Evolutionary conservation across 1,140 invertebrate genomes (phyloP), one percentile per base, ranked within the genome.

Genomic region (Drosophila orena): DNA sequence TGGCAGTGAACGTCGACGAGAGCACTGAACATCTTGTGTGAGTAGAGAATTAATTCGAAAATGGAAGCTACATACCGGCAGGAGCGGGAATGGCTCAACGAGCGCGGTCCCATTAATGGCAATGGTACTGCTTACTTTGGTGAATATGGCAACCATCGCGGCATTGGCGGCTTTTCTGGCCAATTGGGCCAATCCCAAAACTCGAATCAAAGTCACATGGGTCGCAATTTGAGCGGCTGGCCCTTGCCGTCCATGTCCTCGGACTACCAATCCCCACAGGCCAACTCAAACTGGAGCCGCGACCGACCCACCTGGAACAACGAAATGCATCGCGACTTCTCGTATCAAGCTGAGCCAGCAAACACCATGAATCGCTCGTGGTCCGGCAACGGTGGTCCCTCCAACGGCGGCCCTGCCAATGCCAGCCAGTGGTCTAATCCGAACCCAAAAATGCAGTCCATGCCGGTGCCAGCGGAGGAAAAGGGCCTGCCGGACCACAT

Each of bases 211-310:
- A 30, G 7, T 14, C 22, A 47, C 14, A 47, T n/a, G 46, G 49
- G 30, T 34, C 27, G 27, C 0, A 50, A 10, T 10, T 11, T 17
- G 11, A 30, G 30, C 10, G 49, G 30, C 30, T 52, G 30, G 42
- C 10, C 42, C 27, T 5, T 34, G n/a, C 30, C 49, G 17, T 11
- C 8, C 10, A 12, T 11, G 1, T 14, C 30, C 27, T 12, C 49
- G 35, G 47, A 35, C 27, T 50, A 50, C 11, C 15, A 10, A 10
- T 10, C 17, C 49, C 49, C 49, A 15, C 49, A 52, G 49, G 49
- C 3, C 11, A 20, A 6, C 1, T 35, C 49, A 14, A 27, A 20
- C 12, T 52, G 49, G 49, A 52, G 30, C 22, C 27, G 49, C 10
- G 10, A 52, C 2, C 20, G 30, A 52, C 0, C 15, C 11, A 12